Evolutionary conservation across 2,888 invertebrate species (phyloP).

Genomic region (Priocnemis perturbator): DNA sequence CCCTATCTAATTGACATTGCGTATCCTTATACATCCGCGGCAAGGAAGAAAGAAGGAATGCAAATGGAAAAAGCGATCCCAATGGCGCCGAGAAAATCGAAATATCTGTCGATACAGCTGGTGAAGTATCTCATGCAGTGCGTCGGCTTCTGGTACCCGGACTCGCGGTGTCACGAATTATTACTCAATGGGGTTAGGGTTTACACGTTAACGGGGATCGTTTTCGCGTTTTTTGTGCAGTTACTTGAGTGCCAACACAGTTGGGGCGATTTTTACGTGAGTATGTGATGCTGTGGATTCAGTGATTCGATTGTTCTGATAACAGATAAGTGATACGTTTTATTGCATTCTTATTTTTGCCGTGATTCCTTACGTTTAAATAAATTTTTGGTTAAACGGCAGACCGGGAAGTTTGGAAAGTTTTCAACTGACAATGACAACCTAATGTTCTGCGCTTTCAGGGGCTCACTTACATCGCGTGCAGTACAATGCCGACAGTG

Average conservation of each 20-base stretch:
- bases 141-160: conserved; percentile 19
- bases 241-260: conserved; percentile 41
- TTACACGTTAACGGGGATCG: conserved; percentile 41
- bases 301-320: too few relatives aligned
- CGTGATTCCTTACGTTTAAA: too few relatives aligned
- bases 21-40: too few relatives aligned
- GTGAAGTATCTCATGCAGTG: conserved; percentile 18
- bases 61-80: neutral
- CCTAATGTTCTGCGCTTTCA: too few relatives aligned
- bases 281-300: conserved; percentile 8
- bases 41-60: too few relatives aligned
- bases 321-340: neutral
- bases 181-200: conserved; percentile 34
- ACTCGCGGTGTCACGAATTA: conserved; percentile 23
- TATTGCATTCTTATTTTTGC: neutral
- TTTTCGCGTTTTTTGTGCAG: conserved; percentile 28
- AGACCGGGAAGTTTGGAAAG: too few relatives aligned
- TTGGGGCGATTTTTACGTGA: conserved; percentile 47
- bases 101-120: conserved; percentile 16
- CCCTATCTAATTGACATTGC: too few relatives aligned
- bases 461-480: too few relatives aligned
- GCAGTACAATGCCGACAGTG: neutral
- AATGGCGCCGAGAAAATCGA: neutral
- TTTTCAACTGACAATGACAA: too few relatives aligned
- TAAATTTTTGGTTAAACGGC: too few relatives aligned